Evolutionary conservation across 1,140 invertebrate species (phyloP), one percentile per base, ranked within the genome.

Genomic region (Heliconius eleuchia): DNA sequence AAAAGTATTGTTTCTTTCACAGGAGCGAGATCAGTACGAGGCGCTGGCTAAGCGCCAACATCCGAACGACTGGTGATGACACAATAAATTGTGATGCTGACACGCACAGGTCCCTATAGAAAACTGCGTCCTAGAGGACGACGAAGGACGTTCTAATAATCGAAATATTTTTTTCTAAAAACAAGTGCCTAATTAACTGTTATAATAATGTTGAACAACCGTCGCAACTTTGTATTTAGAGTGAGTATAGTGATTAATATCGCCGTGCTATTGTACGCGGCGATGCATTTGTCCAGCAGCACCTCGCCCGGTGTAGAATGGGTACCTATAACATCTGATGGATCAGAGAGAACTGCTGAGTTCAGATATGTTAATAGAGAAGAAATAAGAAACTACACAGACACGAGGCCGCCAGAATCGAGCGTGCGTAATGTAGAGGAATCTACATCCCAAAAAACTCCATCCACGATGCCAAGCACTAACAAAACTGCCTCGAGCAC

Each of bases 181-280:
- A 85, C 84, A 92, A 94, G 93, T 93, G 93, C 91, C 89, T 92
- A 92, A 89, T 86, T 74, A 81, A 75, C 84, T 85, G 8, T 71
- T 71, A 83, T 83, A 85, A 91, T 85, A 85, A 94, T 94, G 91
- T 85, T 94, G 88, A 88, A 85, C 73, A 94, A 95, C 78, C 95
- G 96, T 81, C 95, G 96, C 82, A 97, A 97, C 90, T 96, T 96
- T 95, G 94, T 96, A 89, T 95, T 97, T 85, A 95, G 96, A 82
- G 96, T 97, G 88, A 97, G 96, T 91, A 96, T 97, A 84, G 95
- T 97, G 72, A 95, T 97, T 74, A 97, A 97, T 86, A 95, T 97
- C 72, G 96, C 95, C 82, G 96, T 97, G 57, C 91, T 97, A 39
- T 89, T 97, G 73, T 97, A 97, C 90, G 91, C 91, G 39, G 92